Base-by-base conservation (phyloP, 2,113 vertebrate species). In the Suricata suricatta region DNA sequence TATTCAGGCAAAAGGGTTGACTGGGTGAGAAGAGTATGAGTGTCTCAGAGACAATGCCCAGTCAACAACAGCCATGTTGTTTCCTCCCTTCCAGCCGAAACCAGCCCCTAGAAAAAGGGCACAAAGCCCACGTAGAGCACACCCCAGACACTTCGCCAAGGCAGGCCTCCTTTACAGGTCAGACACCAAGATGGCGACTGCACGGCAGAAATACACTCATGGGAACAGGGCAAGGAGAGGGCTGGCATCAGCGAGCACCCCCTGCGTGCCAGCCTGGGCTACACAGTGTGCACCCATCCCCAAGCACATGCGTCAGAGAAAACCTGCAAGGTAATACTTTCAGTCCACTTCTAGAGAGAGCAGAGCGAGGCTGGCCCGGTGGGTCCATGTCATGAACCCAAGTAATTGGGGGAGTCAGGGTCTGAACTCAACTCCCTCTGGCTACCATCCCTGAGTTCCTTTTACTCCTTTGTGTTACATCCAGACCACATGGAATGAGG, bases 231-330 rank as follows among this genome's bases (percentile, higher is more conserved):
- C 44, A 60, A 72, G 81, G 60, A 47, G 33, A 9, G 12, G 54
- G n/a, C 8, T 0, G 14, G 33, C 2, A 2, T n/a, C 5, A 3
- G 35, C 5, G 47, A 21, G 25, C 76, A 0, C 47, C 23, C 29
- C 27, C 69, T 12, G 11, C 0, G 4, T 0, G 19, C 16, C 60
- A 16, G 13, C 41, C 72, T 5, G 5, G 0, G 25, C 35, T 31
- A 2, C 1, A 12, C 5, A 8, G 27, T 7, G 2, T 0, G 6
- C 0, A 10, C 4, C 57, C 44, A 44, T 25, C 25, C 31, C 41
- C 77, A 4, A 1, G 8, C 0, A 2, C 3, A 3, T 8, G n/a
- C 9, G 2, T 76, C 50, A 16, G 44, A 66, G 52, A 27, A 11
- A 3, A 63, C 13, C 33, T 7, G 50, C 64, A 6, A 27, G 47